Conservation (phyloP, 2,113 vertebrate species). For the Asarcornis scutulata region DNA sequence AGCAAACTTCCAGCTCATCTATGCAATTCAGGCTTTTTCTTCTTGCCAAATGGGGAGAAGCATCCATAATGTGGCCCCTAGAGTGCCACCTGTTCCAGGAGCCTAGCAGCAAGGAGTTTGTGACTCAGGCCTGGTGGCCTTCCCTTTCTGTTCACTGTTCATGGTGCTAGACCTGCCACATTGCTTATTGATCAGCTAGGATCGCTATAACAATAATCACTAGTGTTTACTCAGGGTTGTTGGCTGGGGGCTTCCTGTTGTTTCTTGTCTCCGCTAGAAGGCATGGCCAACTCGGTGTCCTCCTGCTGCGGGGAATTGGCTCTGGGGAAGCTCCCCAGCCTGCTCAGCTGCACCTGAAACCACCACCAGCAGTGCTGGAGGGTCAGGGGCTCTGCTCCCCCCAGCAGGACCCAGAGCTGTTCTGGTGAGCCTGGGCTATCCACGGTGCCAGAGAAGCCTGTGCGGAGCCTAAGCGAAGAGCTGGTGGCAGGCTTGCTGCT, state of each 20-base stretch:
- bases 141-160: background rate
- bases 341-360: background rate
- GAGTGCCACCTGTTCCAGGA: background rate
- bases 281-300: accelerated
- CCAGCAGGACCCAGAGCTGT: too few relatives aligned
- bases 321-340: background rate
- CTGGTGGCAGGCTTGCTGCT: background rate
- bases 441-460: background rate
- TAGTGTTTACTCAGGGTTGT: background rate
- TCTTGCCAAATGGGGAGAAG: background rate
- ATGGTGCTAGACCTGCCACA: background rate
- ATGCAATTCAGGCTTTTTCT: background rate
- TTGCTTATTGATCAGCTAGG: background rate
- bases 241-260: background rate
- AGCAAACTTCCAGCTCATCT: background rate
- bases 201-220: background rate
- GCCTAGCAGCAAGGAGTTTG: background rate
- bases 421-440: background rate
- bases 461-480: too few relatives aligned
- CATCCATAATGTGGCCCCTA: background rate
- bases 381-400: background rate
- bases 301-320: background rate
- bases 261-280: too few relatives aligned
- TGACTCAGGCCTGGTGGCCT: background rate
- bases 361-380: too few relatives aligned